A percentile compares a stretch with the other conserved stretches of the same genome.
Conservation (phyloP, 1,140 invertebrate genomes). For the Aradophagus sp. region DNA sequence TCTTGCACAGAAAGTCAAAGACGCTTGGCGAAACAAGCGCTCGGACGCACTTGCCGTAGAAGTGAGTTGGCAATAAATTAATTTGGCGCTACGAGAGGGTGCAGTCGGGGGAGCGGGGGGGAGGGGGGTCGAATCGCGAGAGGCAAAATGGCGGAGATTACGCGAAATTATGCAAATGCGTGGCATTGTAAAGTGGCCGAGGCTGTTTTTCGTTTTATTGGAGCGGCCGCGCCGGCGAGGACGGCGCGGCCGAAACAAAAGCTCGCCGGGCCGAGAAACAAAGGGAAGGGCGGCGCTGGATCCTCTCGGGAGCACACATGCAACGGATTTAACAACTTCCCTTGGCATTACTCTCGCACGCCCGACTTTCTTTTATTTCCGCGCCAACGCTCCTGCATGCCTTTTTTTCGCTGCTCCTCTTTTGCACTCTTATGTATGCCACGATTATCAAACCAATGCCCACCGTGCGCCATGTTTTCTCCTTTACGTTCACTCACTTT, state of each 20-base stretch:
- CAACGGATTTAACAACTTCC: constrained; percentile 74
- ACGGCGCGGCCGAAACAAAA: constrained; percentile 74
- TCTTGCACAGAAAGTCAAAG: too few relatives aligned
- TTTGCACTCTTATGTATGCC: constrained; percentile 53
- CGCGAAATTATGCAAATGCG: constrained; percentile 75
- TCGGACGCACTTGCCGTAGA: constrained; percentile 27
- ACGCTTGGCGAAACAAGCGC: too few relatives aligned
- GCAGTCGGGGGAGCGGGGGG: constrained; percentile 50
- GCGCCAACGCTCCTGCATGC: constrained; percentile 47
- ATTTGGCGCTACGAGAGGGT: constrained; percentile 45
- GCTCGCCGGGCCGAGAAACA: constrained; percentile 72
- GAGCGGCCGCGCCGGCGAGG: constrained; percentile 65
- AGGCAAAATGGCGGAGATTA: constrained; percentile 74
- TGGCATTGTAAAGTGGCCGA: constrained; percentile 71
- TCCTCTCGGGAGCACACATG: constrained; percentile 71
- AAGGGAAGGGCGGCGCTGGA: constrained; percentile 68
- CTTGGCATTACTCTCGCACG: constrained; percentile 70
- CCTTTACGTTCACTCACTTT: constrained; percentile 37
- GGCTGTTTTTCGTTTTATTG: constrained; percentile 74
- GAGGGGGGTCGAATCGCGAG: constrained; percentile 56
- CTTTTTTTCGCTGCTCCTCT: constrained; percentile 49
- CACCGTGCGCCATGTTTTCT: constrained; percentile 14
- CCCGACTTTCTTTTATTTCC: constrained; percentile 71
- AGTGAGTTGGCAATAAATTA: constrained; percentile 52
- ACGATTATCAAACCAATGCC: constrained; percentile 40